Evolutionary conservation across 2,113 vertebrate species (phyloP).

Genomic region (Cranoglanis bouderius): DNA sequence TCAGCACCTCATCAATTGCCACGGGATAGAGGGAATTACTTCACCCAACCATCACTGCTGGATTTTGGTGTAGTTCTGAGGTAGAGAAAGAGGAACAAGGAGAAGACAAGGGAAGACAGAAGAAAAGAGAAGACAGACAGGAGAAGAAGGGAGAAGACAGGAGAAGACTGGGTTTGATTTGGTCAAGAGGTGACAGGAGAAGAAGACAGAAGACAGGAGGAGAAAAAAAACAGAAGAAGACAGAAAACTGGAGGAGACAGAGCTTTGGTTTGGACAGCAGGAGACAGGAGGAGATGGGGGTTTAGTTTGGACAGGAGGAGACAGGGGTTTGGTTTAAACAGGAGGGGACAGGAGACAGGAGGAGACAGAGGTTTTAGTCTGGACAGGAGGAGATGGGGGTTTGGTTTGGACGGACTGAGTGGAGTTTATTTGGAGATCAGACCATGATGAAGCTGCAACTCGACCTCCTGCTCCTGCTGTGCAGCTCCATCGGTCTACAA

Average conservation of each 20-base stretch:
- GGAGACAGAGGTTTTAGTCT: neutral
- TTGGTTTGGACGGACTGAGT: neutral
- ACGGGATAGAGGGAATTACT: neutral
- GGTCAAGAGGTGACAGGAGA: neutral
- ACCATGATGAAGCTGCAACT: conserved; percentile 6
- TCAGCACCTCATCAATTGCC: conserved; percentile 3
- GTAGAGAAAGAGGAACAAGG: neutral
- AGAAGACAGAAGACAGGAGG: neutral
- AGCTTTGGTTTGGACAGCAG: neutral
- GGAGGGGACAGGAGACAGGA: too few relatives aligned
- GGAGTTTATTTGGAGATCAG: neutral
- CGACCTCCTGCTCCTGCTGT: conserved; percentile 5
- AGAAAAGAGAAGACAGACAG: neutral
- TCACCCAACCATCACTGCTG: neutral
- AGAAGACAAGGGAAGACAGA: neutral
- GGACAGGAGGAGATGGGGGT: neutral
- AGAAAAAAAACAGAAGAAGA: neutral
- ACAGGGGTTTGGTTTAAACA: neutral
- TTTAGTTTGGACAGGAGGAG: neutral
- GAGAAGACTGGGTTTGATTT: neutral
- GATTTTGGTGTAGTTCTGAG: neutral
- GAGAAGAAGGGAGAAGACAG: neutral
- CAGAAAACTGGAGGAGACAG: neutral
- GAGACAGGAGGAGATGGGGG: neutral
- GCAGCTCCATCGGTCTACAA: conserved; percentile 3